Evolutionary conservation across 1,140 invertebrate genomes (phyloP).

Genomic region (Mylabris phalerata): DNA sequence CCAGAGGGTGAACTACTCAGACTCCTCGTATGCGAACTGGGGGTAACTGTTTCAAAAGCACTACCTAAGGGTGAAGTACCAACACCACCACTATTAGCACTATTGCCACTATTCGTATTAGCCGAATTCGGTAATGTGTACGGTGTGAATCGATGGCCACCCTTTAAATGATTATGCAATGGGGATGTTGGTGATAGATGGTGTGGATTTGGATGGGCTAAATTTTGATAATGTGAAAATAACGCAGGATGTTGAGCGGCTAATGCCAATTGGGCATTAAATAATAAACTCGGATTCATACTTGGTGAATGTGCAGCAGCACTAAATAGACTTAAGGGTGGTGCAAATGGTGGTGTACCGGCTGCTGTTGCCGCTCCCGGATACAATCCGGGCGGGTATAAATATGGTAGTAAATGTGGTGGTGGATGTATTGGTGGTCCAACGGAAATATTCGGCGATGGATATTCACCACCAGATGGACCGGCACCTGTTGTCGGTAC

Average conservation of each 20-base stretch:
- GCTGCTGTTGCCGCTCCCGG: conserved; percentile 45
- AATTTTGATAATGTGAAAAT: conserved; percentile 60
- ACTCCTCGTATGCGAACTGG: conserved; percentile 56
- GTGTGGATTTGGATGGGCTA: conserved; percentile 47
- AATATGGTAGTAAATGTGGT: conserved; percentile 73
- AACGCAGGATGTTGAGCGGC: conserved; percentile 74
- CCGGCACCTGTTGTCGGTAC: conserved; percentile 30
- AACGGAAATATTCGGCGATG: conserved; percentile 77
- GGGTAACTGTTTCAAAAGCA: conserved; percentile 79
- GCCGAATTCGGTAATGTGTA: conserved; percentile 61
- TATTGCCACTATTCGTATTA: background rate
- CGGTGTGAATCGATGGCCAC: conserved; percentile 70
- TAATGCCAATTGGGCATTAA: conserved; percentile 73
- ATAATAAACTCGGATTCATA: conserved; percentile 67
- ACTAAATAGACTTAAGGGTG: conserved; percentile 55
- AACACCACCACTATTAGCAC: conserved; percentile 26
- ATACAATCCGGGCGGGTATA: conserved; percentile 81
- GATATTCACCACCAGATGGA: conserved; percentile 55
- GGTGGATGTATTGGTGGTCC: conserved; percentile 83
- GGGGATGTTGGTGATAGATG: conserved; percentile 45
- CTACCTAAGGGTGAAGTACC: conserved; percentile 58
- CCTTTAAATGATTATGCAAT: conserved; percentile 47
- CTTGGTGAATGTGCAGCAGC: conserved; percentile 47
- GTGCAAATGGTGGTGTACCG: conserved; percentile 57
- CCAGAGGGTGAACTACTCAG: conserved; percentile 57